These are phyloP conservation scores for Tubulanus polymorphus DNA, from an alignment of 2,888 invertebrate genomes.

Conservation along the genomic window DNA sequence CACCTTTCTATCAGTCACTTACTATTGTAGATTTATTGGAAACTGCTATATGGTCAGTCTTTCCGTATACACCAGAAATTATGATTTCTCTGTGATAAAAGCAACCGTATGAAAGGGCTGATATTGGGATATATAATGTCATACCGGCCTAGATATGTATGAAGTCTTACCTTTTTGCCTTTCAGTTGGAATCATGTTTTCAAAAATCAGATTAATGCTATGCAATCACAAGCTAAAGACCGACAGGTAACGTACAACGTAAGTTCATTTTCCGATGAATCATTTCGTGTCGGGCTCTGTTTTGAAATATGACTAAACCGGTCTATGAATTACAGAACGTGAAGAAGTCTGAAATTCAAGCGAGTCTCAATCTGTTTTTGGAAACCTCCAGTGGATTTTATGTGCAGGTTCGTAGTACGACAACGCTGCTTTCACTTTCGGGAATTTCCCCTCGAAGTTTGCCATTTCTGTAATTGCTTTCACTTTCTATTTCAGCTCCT, in stretches of 20 bases:
- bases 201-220: constrained; percentile 76
- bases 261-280: no score
- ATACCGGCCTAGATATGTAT: background rate
- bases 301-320: no score
- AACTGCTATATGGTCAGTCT: no score
- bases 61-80: no score
- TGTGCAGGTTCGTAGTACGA: constrained; percentile 54
- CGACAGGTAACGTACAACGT: constrained; percentile 72
- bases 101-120: no score
- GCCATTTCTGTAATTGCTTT: constrained; percentile 2
- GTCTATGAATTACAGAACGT: constrained; percentile 70
- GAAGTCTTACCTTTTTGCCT: constrained; percentile 4
- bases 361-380: constrained; percentile 73
- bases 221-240: constrained; percentile 74
- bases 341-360: constrained; percentile 70
- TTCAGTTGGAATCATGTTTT: constrained; percentile 76
- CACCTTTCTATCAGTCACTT: no score
- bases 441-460: background rate
- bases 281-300: no score
- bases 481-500: constrained; percentile 59
- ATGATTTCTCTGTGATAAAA: no score
- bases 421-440: background rate
- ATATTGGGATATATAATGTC: background rate
- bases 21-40: no score
- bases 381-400: constrained; percentile 84